Conservation (phyloP, 2,888 invertebrate genomes). For the Oscheius sp. region DNA sequence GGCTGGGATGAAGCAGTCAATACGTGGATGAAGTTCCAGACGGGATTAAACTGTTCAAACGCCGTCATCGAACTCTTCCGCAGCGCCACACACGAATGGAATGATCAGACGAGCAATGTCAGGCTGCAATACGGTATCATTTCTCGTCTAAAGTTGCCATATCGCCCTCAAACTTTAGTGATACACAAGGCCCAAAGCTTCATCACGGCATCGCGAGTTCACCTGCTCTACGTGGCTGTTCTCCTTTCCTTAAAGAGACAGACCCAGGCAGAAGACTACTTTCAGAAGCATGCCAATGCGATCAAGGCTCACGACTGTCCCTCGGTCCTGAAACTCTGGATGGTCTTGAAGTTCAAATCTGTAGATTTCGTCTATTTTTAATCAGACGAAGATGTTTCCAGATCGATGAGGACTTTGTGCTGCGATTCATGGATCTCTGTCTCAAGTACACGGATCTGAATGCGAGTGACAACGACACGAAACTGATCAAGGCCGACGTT, state of each 20-base stretch:
- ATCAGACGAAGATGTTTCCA: constrained; percentile 6
- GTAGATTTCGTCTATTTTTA: constrained; percentile 26
- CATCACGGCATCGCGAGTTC: constrained; percentile 51
- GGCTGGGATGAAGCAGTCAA: constrained; percentile 63
- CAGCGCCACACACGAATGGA: constrained; percentile 39
- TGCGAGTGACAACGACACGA: not conserved
- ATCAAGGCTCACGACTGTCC: constrained; percentile 51
- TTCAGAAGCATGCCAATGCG: constrained; percentile 11
- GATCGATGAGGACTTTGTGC: constrained; percentile 52
- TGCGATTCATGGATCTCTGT: constrained; percentile 50
- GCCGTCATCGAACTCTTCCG: constrained; percentile 60
- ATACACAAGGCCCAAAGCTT: constrained; percentile 61
- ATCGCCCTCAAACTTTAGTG: constrained; percentile 39
- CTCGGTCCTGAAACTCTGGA: constrained; percentile 55
- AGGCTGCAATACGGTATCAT: constrained; percentile 53
- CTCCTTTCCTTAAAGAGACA: constrained; percentile 46
- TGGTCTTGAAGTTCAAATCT: constrained; percentile 47
- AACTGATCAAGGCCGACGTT: not conserved
- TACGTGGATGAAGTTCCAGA: constrained; percentile 64
- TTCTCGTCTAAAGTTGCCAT: not conserved
- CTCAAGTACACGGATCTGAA: constrained; percentile 34
- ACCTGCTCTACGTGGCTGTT: constrained; percentile 54
- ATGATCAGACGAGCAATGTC: constrained; percentile 30
- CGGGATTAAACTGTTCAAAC: constrained; percentile 57
- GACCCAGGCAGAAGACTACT: constrained; percentile 46